phyloP scores from a whole-genome alignment of 1,140 invertebrate species.

The Drosophila punjabiensis region DNA sequence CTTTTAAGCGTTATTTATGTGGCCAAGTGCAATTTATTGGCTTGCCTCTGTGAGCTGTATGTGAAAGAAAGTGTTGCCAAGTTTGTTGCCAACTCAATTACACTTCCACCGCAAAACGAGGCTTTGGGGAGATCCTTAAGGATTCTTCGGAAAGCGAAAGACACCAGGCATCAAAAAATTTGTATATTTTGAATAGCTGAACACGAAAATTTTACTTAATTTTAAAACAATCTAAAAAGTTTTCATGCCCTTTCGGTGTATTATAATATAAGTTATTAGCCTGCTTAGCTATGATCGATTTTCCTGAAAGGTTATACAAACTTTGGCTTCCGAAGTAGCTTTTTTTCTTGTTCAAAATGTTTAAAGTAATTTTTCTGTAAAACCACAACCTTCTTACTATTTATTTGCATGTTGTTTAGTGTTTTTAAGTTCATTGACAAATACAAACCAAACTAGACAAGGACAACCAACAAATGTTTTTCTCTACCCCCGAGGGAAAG shows the following conservation, averaged over 20 bases:
- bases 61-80: conserved; percentile 54
- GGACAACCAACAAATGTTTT: conserved; percentile 58
- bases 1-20: conserved; percentile 60
- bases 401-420: background rate
- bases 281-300: too few species aligned
- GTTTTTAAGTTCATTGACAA: conserved; percentile 65
- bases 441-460: conserved; percentile 40
- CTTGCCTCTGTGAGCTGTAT: conserved; percentile 9
- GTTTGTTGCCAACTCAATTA: conserved; percentile 74
- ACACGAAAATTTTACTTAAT: too few species aligned
- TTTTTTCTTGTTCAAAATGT: background rate
- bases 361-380: background rate
- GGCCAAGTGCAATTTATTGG: conserved; percentile 62
- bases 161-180: background rate
- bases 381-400: too few species aligned
- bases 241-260: too few species aligned
- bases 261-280: too few species aligned
- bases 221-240: too few species aligned
- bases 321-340: too few species aligned
- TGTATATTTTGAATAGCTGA: background rate
- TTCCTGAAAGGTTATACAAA: too few species aligned
- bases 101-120: conserved; percentile 40
- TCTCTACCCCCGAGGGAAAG: conserved; percentile 29
- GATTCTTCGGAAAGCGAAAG: background rate
- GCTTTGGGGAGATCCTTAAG: conserved; percentile 25